These are phyloP conservation scores for Glandiceps talaboti DNA, from an alignment of 53 echinoderm and acorn worm species.

Conservation along the genomic window DNA sequence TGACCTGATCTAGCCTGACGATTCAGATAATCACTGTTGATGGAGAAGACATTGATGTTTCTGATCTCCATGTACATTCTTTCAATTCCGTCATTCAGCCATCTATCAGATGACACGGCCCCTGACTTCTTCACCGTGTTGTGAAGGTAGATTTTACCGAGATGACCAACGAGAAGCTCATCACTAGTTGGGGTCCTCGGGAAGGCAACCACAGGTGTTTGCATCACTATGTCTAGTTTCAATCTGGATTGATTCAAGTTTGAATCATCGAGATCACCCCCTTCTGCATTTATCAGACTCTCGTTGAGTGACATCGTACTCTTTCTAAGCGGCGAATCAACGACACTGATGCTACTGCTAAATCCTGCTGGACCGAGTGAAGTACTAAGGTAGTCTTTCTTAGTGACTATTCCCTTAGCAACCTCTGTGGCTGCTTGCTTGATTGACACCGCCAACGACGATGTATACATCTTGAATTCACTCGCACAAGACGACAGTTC, in stretches of 20 bases:
- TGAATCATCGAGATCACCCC: background rate
- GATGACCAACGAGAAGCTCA: constrained; percentile 82
- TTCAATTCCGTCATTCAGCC: background rate
- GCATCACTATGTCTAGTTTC: constrained; percentile 73
- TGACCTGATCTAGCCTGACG: background rate
- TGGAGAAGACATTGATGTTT: constrained; percentile 79
- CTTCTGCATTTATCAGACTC: background rate
- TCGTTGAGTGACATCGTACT: background rate
- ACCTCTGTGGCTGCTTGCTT: constrained; percentile 87
- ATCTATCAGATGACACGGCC: background rate
- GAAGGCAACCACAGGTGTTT: constrained; percentile 80
- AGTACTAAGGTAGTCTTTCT: constrained; percentile 31
- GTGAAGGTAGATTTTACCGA: constrained; percentile 62
- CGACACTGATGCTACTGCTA: constrained; percentile 16
- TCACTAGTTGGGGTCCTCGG: constrained; percentile 66
- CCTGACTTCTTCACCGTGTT: background rate
- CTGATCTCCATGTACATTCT: constrained; percentile 58
- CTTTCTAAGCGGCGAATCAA: background rate
- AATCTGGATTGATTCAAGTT: constrained; percentile 3
- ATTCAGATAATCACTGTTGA: constrained; percentile 65
- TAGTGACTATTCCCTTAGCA: constrained; percentile 77
- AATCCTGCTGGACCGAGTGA: background rate
- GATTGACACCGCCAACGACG: constrained; percentile 63
- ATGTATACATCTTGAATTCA: constrained; percentile 81
- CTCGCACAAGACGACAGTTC: constrained; percentile 64